Evolutionary conservation across 2,113 vertebrate genomes (phyloP).

Genomic region (Podarcis cretensis): DNA sequence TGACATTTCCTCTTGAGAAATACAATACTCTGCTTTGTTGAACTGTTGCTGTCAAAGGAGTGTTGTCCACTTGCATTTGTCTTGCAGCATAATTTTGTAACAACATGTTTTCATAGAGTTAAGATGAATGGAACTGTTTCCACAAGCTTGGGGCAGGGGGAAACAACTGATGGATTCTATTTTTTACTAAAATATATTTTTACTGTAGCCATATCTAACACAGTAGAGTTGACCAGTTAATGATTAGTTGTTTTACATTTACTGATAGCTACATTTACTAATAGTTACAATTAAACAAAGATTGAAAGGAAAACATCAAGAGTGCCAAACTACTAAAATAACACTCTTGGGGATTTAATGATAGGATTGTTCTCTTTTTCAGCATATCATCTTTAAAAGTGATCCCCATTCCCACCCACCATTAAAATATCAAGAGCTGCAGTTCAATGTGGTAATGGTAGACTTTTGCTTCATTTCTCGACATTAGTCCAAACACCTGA

Average conservation of each 20-base stretch:
- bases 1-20: conserved; percentile 76
- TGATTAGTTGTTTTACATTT: not conserved
- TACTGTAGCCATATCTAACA: conserved; percentile 30
- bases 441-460: not conserved
- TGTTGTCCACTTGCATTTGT: conserved; percentile 55
- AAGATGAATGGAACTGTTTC: conserved; percentile 55
- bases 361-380: not conserved
- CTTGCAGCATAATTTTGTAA: conserved; percentile 47
- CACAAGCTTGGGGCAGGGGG: conserved; percentile 40
- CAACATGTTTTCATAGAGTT: conserved; percentile 54
- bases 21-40: conserved; percentile 63
- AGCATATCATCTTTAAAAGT: not conserved
- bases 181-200: conserved; percentile 50
- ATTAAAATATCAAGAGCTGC: not conserved
- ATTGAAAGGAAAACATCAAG: not conserved
- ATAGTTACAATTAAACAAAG: not conserved
- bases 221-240: conserved; percentile 28
- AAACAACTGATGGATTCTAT: conserved; percentile 4
- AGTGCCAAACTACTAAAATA: not conserved
- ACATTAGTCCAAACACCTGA: not conserved
- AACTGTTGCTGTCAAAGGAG: conserved; percentile 61
- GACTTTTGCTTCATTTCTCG: not conserved
- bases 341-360: not conserved
- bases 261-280: not conserved
- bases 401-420: not conserved